Conservation (phyloP, 1,140 invertebrate genomes). For the Eurosta solidaginis region DNA sequence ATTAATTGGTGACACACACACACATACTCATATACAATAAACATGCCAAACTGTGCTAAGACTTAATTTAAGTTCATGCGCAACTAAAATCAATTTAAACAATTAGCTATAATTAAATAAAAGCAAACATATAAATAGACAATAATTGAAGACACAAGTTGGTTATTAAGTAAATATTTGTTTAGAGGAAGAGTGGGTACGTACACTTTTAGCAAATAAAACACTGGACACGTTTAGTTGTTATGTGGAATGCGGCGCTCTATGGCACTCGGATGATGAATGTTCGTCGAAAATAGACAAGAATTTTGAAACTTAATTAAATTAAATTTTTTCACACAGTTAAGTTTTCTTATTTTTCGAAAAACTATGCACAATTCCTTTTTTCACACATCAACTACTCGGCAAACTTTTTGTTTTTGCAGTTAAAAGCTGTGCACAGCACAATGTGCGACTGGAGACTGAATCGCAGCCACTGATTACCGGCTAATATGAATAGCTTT, state of each 20-base stretch:
- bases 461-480: neutral
- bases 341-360: too few relatives aligned
- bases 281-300: too few relatives aligned
- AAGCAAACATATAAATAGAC: neutral
- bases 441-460: conserved; percentile 14
- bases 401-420: neutral
- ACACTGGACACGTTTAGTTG: neutral
- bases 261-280: neutral
- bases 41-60: neutral
- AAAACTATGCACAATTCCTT: neutral
- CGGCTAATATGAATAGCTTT: conserved; percentile 21
- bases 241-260: neutral
- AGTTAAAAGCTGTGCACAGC: neutral
- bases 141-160: neutral
- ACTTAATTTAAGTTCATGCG: neutral
- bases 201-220: neutral
- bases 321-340: neutral
- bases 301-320: too few relatives aligned
- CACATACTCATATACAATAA: neutral
- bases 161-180: neutral
- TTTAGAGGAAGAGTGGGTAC: neutral
- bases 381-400: neutral
- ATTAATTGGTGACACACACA: too few relatives aligned
- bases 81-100: neutral
- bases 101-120: neutral